These are phyloP conservation scores for Brachypteracias leptosomus DNA, from an alignment of 2,113 vertebrate species.

Conservation along the genomic window DNA sequence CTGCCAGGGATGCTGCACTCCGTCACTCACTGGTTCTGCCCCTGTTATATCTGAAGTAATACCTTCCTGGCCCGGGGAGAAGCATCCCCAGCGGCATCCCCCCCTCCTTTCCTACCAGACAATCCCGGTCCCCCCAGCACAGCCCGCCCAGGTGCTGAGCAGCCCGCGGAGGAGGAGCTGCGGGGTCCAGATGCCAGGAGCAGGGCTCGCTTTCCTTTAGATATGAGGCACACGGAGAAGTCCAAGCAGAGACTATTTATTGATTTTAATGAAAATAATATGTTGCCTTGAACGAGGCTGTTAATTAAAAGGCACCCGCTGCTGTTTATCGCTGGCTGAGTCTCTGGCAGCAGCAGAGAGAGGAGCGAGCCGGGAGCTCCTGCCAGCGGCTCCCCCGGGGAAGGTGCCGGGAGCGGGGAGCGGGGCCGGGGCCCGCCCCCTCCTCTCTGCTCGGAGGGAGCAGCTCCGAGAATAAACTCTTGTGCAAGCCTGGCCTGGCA, in stretches of 20 bases:
- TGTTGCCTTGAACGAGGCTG: constrained; percentile 39
- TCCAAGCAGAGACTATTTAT: constrained; percentile 23
- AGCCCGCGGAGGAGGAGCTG: background rate
- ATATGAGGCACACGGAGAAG: background rate
- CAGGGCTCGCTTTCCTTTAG: background rate
- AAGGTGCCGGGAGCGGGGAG: constrained; percentile 28
- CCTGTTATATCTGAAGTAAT: background rate
- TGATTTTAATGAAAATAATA: constrained; percentile 59
- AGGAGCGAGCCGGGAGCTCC: background rate
- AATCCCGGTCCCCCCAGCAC: fast-evolving
- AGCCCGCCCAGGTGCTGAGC: background rate
- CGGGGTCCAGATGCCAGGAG: constrained; percentile 49
- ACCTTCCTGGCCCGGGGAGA: background rate
- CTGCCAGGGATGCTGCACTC: background rate
- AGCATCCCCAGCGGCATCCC: background rate
- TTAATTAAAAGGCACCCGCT: constrained; percentile 60
- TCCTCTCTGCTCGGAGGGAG: background rate
- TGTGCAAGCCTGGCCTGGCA: background rate
- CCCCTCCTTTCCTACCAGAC: background rate
- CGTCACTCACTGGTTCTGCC: background rate
- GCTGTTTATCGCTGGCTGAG: constrained; percentile 43
- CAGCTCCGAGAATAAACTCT: background rate
- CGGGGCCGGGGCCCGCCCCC: background rate
- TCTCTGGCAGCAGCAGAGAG: constrained; percentile 49
- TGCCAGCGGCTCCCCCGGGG: constrained; percentile 38